These are phyloP conservation scores for Harpalus rubripes DNA, from an alignment of 2,888 invertebrate species.

Conservation along the genomic window DNA sequence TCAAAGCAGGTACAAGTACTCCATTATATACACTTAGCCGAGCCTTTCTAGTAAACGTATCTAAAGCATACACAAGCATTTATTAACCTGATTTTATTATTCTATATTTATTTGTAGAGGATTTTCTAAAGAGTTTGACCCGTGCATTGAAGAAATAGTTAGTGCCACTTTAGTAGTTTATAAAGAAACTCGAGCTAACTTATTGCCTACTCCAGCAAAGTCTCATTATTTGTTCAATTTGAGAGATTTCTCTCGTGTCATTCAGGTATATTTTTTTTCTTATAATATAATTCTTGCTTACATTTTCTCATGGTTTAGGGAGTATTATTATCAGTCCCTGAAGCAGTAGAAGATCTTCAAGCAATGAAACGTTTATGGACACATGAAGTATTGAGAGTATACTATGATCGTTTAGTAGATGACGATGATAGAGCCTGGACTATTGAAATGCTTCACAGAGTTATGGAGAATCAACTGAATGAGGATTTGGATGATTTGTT, in stretches of 20 bases:
- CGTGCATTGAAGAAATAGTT: conserved; percentile 93
- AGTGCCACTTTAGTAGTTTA: conserved; percentile 92
- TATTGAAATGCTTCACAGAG: conserved; percentile 83
- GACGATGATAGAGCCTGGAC: conserved; percentile 91
- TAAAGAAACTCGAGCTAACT: conserved; percentile 88
- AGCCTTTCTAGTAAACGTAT: no score
- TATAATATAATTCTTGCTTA: conserved; percentile 1
- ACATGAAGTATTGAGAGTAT: conserved; percentile 95
- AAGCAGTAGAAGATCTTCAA: conserved; percentile 90
- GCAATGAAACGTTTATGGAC: conserved; percentile 96
- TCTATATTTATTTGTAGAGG: conserved; percentile 81
- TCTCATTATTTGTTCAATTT: conserved; percentile 97
- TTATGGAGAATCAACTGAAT: conserved; percentile 81
- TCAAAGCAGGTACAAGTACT: no score
- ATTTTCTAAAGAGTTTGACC: conserved; percentile 96
- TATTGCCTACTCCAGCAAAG: conserved; percentile 95
- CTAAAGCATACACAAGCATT: no score
- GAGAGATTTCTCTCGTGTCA: conserved; percentile 95
- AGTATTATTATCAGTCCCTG: conserved; percentile 93
- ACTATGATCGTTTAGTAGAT: conserved; percentile 94
- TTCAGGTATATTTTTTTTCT: conserved; percentile 81
- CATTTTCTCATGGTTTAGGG: conserved; percentile 80
- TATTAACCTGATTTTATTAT: background rate
- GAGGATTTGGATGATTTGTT: conserved; percentile 87
- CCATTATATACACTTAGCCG: no score